Base-by-base conservation (phyloP, 1,140 invertebrate genomes). In the Drosophila arawakana region DNA sequence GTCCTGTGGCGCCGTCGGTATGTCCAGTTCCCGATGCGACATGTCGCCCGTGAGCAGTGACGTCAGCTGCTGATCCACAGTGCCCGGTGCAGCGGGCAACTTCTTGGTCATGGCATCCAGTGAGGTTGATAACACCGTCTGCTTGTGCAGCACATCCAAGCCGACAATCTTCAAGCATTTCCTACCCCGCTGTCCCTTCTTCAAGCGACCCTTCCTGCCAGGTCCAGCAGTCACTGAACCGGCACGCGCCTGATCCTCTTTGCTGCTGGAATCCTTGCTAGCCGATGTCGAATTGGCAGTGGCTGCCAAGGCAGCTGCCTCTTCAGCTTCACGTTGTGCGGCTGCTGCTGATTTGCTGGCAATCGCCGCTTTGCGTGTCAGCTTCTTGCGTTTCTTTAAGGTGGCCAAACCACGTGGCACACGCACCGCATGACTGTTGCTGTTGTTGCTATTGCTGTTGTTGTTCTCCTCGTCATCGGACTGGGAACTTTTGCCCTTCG, bases 11-110 rank as follows among this genome's bases (percentile, higher is more conserved):
- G 96, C 95, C 46, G 94, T 93, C 39, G 96, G 96, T 91, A 97
- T 97, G 76, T 96, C 95, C 76, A 97, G 93, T 93, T 97, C 97
- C 68, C 95, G 95, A 90, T 97, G 97, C 59, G 96, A 93, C 47
- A 94, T 94, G 25, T 94, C 94, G 93, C 93, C 80, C 93, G 93
- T 77, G 92, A 97, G 93, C 94, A 97, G 92, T 13, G 95, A 95
- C 8, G 97, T 97, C 44, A 98, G 93, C 79, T 97, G 97, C 92
- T 98, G 97, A 91, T 97, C 97, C 46, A 98, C 96, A 82, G 97
- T 97, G 46, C 97, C 97, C 11, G 97, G 97, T 13, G 97, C 96
- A 13, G 97, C 96, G 13, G 96, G 96, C 74, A 95, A 92, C 81
- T 96, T 96, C 79, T 96, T 95, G 4, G 95, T 94, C 73, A 94